Evolutionary conservation across 2,888 invertebrate species (phyloP).

Genomic region (Spilosoma lubricipeda): DNA sequence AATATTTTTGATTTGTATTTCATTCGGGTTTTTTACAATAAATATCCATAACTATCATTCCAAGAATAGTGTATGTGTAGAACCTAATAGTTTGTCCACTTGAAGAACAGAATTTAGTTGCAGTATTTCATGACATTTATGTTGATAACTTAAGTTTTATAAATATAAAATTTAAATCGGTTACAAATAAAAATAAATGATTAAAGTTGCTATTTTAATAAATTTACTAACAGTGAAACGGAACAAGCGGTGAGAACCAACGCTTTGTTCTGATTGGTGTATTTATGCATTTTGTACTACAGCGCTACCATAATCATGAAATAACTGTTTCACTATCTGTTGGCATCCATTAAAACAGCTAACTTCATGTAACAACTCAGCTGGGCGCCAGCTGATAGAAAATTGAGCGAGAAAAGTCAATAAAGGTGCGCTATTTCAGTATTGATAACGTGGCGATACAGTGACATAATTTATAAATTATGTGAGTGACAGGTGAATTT

Average conservation of each 20-base stretch:
- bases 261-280: constrained; percentile 68
- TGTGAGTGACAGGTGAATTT: constrained; percentile 59
- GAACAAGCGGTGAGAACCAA: constrained; percentile 52
- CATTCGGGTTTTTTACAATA: too few relatives aligned
- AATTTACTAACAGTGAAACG: constrained; percentile 49
- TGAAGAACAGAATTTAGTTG: neutral
- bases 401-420: constrained; percentile 80
- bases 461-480: constrained; percentile 49
- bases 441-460: constrained; percentile 65
- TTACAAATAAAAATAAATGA: neutral
- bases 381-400: constrained; percentile 85
- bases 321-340: constrained; percentile 55
- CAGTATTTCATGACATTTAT: neutral
- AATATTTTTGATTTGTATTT: neutral
- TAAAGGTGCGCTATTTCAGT: constrained; percentile 63
- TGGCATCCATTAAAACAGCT: constrained; percentile 60
- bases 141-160: neutral
- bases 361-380: constrained; percentile 75
- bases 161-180: neutral
- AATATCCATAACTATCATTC: neutral
- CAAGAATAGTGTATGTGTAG: neutral
- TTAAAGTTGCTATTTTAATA: neutral
- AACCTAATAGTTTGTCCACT: neutral
- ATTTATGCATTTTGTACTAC: constrained; percentile 50
- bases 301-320: constrained; percentile 46